These are phyloP conservation scores for Pseudachorutes palmiensis DNA, from an alignment of 1,140 invertebrate species.

Conservation along the genomic window DNA sequence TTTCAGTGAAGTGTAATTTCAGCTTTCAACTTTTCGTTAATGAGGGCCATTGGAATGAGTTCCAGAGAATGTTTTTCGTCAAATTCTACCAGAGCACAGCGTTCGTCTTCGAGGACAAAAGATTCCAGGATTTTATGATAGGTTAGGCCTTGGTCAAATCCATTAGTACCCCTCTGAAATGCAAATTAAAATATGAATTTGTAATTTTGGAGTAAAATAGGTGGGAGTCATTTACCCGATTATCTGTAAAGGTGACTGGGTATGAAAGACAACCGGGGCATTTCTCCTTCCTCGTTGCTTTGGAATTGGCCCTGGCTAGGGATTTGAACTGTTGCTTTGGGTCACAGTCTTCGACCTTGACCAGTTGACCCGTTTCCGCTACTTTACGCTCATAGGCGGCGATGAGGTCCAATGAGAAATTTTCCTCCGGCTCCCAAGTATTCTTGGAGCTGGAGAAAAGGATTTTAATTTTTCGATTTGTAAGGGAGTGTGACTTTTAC, in stretches of 20 bases:
- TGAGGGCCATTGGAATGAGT: background rate
- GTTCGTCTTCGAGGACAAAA: background rate
- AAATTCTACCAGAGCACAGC: background rate
- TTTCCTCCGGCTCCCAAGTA: conserved; percentile 5
- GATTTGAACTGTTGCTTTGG: background rate
- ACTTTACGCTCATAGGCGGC: background rate
- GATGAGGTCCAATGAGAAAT: background rate
- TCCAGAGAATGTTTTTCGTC: conserved; percentile 3
- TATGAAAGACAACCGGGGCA: background rate
- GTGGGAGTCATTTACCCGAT: background rate
- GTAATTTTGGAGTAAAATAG: no score
- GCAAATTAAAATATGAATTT: background rate
- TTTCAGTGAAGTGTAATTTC: conserved; percentile 3
- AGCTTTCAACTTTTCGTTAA: conserved; percentile 1
- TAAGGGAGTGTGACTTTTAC: background rate
- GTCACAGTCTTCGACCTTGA: background rate
- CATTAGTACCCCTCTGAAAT: background rate
- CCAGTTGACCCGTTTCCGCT: background rate
- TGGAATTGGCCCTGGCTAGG: background rate
- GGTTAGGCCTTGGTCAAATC: background rate
- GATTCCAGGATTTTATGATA: background rate
- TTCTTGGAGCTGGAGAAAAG: background rate
- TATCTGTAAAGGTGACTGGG: background rate
- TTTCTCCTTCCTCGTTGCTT: background rate
- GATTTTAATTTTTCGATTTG: background rate